Evolutionary conservation across 2,113 vertebrate species (phyloP), one percentile per base, ranked within the genome.

Genomic region (Brevimyrus niger): DNA sequence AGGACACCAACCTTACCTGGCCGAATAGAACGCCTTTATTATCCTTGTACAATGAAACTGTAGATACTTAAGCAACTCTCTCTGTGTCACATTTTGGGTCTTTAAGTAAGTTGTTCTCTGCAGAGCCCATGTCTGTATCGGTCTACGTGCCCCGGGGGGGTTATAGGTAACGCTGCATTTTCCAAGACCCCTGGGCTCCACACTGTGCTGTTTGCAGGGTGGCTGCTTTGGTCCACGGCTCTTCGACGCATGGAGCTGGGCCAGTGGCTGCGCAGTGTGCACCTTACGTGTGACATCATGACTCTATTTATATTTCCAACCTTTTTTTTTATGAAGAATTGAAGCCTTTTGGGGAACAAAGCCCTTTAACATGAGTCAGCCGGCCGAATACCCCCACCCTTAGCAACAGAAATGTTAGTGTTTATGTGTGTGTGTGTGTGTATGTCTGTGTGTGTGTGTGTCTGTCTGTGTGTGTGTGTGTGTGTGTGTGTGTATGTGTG

Each of bases 371-470:
- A 80, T 80, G 73, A 80, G 73, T 80, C 73, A 80, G 73, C 73
- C 35, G 73, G 31, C 6, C 15, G 35, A 42, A 80, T 80, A 38
- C 73, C 73, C 31, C 73, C 73, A 17, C 31, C 73, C 73, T 80
- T 80, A 73, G 87, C 61, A 88, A 88, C 87, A 88, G 87, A 69
- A 73, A 65, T 21, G 65, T 50, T n/a, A 50, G 61, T 80, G 65
- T 88, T 46, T 80, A n/a, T 27, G 58, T 65, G 19, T 65, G 1
- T 17, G 50, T 17, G 50, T 51, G 50, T 15, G 0, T 51, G 48
- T 50, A 11, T 50, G 48, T 13, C 0, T 50, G 48, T 50, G 10
- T 50, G 48, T 50, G 10, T 50, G 48, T 50, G 48, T 50, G 48
- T 50, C 4, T 50, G 0, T 50, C 10, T 13, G 48, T 50, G 48